These are phyloP conservation scores for Chlorocebus sabaeus DNA, from an alignment of 2,113 vertebrate genomes.

Conservation along the genomic window DNA sequence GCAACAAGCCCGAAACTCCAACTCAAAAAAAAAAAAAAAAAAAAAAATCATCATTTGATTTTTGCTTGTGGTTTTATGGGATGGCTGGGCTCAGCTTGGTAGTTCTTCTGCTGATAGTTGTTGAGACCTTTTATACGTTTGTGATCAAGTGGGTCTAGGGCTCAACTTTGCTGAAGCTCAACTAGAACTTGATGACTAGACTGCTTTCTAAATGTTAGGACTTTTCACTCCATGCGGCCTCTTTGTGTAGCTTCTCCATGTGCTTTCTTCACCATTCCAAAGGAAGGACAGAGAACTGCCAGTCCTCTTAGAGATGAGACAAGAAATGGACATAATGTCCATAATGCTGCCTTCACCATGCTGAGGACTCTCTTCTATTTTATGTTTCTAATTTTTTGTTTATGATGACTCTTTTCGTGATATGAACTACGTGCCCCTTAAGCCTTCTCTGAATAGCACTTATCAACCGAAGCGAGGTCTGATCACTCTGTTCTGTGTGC, in stretches of 20 bases:
- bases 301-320: not conserved
- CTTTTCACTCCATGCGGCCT: not conserved
- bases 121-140: not conserved
- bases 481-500: not conserved
- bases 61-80: not conserved
- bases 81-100: not conserved
- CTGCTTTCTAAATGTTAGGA: not conserved
- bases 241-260: not conserved
- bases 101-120: not conserved
- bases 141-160: not conserved
- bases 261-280: not conserved
- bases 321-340: fast-evolving
- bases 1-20: too few relatives aligned
- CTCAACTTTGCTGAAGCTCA: not conserved
- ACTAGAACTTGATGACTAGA: not conserved
- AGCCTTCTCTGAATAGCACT: not conserved
- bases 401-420: not conserved
- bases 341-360: not conserved
- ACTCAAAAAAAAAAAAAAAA: too few relatives aligned
- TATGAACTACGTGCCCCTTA: not conserved
- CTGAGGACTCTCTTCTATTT: not conserved
- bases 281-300: not conserved
- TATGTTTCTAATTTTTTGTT: not conserved
- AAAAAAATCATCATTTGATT: not conserved
- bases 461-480: not conserved